Percentiles rank a stretch among this genome's conserved stretches.
Evolutionary conservation across 2,888 invertebrate genomes (phyloP).

Genomic region (Caenorhabditis macrosperma): DNA sequence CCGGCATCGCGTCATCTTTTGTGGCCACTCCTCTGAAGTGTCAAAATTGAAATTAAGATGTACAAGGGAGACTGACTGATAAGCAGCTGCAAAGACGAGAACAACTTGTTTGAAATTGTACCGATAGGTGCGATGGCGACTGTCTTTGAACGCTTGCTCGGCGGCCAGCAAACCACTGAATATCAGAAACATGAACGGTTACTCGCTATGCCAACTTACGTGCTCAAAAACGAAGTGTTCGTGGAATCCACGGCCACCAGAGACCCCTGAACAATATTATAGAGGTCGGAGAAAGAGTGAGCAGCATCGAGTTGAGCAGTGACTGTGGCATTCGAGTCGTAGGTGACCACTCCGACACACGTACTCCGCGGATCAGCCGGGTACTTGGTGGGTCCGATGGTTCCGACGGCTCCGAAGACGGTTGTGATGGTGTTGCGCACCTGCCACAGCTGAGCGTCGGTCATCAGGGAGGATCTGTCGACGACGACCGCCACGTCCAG

Average conservation of each 20-base stretch:
- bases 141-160: slow-evolving; percentile 12
- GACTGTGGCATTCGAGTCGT: slow-evolving; percentile 13
- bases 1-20: background rate
- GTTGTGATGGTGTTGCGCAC: slow-evolving; percentile 29
- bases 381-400: slow-evolving; percentile 34
- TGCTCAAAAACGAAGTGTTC: slow-evolving; percentile 11
- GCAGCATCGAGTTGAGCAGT: slow-evolving; percentile 12
- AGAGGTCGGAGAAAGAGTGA: slow-evolving; percentile 19
- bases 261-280: slow-evolving; percentile 27
- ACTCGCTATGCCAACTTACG: no score
- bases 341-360: slow-evolving; percentile 41
- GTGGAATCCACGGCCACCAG: slow-evolving; percentile 14
- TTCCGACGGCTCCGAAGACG: slow-evolving; percentile 15
- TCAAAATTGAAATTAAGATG: background rate
- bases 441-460: slow-evolving; percentile 34
- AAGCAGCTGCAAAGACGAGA: slow-evolving; percentile 32
- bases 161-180: slow-evolving; percentile 42
- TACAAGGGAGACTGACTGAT: slow-evolving; percentile 19
- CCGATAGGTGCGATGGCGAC: slow-evolving; percentile 5
- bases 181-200: no score
- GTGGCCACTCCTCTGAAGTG: slow-evolving; percentile 27
- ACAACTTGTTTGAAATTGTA: slow-evolving; percentile 29
- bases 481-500: slow-evolving; percentile 44
- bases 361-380: slow-evolving; percentile 39
- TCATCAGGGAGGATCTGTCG: slow-evolving; percentile 37